Percentiles rank a stretch among this genome's conserved stretches.
These are phyloP conservation scores for Carassius auratus DNA, from an alignment of 2,113 vertebrate genomes.

Conservation along the genomic window DNA sequence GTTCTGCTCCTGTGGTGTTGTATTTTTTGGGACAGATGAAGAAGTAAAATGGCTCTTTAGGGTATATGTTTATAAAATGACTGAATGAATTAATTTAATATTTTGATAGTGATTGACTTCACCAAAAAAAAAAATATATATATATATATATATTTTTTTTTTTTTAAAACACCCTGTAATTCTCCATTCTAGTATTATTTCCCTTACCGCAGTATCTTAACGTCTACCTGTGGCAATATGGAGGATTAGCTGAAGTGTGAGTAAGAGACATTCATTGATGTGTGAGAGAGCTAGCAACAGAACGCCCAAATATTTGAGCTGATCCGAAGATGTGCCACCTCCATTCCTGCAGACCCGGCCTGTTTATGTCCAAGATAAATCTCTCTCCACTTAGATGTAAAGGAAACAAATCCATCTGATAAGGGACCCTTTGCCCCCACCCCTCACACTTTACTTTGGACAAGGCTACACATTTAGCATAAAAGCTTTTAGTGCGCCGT, in stretches of 20 bases:
- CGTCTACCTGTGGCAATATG: background rate
- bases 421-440: conserved; percentile 61
- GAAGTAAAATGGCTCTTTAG: background rate
- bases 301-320: conserved; percentile 62
- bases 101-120: background rate
- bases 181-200: too few species aligned
- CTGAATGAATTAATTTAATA: background rate
- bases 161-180: background rate
- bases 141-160: too few species aligned
- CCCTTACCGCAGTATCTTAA: background rate
- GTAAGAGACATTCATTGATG: conserved; percentile 32
- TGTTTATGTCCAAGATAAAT: conserved; percentile 74
- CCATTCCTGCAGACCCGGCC: background rate
- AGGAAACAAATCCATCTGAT: conserved; percentile 80
- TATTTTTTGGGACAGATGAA: background rate
- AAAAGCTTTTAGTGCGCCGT: conserved; percentile 81
- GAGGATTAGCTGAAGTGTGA: conserved; percentile 37
- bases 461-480: conserved; percentile 75
- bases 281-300: conserved; percentile 55
- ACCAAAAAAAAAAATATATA: too few species aligned
- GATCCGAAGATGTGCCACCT: conserved; percentile 43
- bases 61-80: background rate
- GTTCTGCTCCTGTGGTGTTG: background rate
- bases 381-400: conserved; percentile 69
- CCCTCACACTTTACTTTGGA: conserved; percentile 63